Evolutionary conservation across 1,140 invertebrate genomes (phyloP).

Genomic region (Archivesica marissinica): DNA sequence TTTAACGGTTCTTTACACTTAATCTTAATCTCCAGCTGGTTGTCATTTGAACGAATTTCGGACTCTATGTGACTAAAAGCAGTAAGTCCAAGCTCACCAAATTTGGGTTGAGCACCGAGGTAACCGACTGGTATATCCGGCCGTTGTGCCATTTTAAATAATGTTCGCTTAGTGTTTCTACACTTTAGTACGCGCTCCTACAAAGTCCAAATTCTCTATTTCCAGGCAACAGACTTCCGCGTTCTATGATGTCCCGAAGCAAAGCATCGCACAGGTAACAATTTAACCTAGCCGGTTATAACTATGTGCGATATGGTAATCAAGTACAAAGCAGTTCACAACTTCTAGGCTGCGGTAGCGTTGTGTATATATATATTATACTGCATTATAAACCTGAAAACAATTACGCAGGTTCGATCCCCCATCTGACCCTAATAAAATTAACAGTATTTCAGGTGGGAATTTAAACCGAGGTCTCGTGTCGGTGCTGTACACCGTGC

Average conservation of each 20-base stretch:
- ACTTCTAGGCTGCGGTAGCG: background rate
- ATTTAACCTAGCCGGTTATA: background rate
- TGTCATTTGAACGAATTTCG: constrained; percentile 60
- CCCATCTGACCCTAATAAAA: too few relatives aligned
- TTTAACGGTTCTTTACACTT: constrained; percentile 69
- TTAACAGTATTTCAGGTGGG: too few relatives aligned
- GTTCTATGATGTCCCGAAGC: background rate
- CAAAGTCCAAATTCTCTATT: constrained; percentile 15
- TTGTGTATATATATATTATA: too few relatives aligned
- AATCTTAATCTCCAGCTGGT: constrained; percentile 77
- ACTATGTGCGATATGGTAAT: constrained; percentile 18
- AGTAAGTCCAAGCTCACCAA: constrained; percentile 68
- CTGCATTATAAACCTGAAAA: too few relatives aligned
- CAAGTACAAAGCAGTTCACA: background rate
- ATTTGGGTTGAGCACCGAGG: constrained; percentile 78
- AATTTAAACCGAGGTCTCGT: too few relatives aligned
- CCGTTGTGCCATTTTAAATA: constrained; percentile 56
- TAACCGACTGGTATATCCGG: constrained; percentile 79
- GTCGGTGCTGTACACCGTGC: too few relatives aligned
- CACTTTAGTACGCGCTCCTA: background rate
- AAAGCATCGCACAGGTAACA: background rate
- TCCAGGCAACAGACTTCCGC: background rate
- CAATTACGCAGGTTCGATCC: too few relatives aligned
- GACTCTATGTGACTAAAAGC: constrained; percentile 75
- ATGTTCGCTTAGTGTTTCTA: background rate